These are phyloP conservation scores for Caenorhabditis macrosperma DNA, from an alignment of 2,888 invertebrate species.

Conservation along the genomic window DNA sequence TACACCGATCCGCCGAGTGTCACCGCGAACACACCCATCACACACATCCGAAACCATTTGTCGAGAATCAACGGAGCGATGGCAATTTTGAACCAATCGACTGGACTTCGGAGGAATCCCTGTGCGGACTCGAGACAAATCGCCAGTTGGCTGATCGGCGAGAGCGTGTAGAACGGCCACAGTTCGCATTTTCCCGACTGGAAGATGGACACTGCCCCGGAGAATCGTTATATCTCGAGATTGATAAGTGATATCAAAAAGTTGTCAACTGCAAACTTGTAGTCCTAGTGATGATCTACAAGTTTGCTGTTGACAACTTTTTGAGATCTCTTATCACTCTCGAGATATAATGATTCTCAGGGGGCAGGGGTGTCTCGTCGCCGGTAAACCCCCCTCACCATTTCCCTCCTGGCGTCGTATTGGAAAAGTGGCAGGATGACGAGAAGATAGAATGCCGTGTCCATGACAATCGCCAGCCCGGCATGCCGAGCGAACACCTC, in stretches of 20 bases:
- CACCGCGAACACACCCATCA: background rate
- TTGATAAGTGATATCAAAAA: background rate
- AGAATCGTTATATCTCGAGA: no score
- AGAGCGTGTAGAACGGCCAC: slow-evolving; percentile 30
- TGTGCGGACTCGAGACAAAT: background rate
- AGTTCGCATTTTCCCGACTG: slow-evolving; percentile 37
- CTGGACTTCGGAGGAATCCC: slow-evolving; percentile 29
- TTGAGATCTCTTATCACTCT: background rate
- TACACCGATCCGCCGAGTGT: slow-evolving; percentile 9
- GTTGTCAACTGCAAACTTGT: no score
- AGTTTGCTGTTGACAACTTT: no score
- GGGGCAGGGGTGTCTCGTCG: no score
- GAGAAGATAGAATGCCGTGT: slow-evolving; percentile 35
- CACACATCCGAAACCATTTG: slow-evolving; percentile 6
- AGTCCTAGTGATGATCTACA: no score
- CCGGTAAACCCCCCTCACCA: slow-evolving; percentile 20
- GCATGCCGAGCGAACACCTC: slow-evolving; percentile 48
- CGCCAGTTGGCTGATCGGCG: background rate
- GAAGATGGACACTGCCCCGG: background rate
- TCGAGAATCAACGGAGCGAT: slow-evolving; percentile 34
- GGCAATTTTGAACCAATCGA: slow-evolving; percentile 45
- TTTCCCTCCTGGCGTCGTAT: slow-evolving; percentile 43
- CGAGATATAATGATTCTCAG: no score
- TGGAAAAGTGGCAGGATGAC: slow-evolving; percentile 44
- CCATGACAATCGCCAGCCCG: slow-evolving; percentile 48